Conservation (phyloP, 1,140 invertebrate genomes). For the Wasmannia auropunctata region DNA sequence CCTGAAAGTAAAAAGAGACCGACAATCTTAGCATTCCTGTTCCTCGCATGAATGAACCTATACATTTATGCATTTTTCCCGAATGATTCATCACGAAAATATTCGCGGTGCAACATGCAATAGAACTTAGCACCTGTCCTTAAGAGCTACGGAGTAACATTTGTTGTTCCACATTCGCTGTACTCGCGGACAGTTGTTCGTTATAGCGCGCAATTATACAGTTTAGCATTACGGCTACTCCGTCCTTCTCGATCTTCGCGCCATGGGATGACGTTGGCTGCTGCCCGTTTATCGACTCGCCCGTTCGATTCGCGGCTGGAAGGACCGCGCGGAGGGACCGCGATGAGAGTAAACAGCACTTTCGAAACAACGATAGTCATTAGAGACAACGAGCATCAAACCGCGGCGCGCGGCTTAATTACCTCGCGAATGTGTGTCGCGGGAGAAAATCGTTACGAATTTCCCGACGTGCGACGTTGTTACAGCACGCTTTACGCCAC, state of each 20-base stretch:
- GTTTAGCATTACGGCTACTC: background rate
- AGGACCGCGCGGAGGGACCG: too few relatives aligned
- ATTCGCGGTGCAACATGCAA: background rate
- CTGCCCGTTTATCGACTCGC: background rate
- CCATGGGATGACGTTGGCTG: background rate
- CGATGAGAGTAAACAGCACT: conserved; percentile 18
- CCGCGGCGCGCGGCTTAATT: conserved; percentile 18
- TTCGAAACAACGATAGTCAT: conserved; percentile 18
- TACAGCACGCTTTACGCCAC: background rate
- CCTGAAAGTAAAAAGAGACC: background rate
- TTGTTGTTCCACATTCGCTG: conserved; percentile 19
- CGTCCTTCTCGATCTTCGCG: background rate
- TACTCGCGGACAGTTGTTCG: background rate
- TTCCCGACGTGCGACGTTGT: background rate
- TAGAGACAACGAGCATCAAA: background rate
- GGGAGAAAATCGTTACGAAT: conserved; percentile 14
- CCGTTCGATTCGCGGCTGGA: background rate
- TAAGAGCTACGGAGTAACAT: background rate
- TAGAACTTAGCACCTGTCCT: background rate
- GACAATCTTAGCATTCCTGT: background rate
- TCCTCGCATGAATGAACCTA: background rate
- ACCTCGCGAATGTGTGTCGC: background rate
- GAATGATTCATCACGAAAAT: conserved; percentile 4
- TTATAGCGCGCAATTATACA: conserved; percentile 1
- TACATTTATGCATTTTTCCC: background rate